Evolutionary conservation across 2,888 invertebrate species (phyloP).

Genomic region (Watsonalla binaria): DNA sequence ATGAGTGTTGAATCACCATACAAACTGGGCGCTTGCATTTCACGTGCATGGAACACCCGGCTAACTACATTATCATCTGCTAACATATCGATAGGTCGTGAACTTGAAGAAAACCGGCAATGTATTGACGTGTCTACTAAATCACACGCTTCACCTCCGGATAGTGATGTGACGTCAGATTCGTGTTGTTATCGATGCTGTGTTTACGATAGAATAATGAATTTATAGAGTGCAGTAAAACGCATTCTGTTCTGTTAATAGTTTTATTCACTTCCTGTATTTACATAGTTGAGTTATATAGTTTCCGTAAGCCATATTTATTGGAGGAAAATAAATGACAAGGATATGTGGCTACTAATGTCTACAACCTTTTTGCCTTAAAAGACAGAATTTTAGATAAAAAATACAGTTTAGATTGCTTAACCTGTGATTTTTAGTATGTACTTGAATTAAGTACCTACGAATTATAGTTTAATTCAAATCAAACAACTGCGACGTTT

Average conservation of each 20-base stretch:
- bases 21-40: slow-evolving; percentile 7
- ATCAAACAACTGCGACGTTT: too few relatives aligned
- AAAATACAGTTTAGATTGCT: too few relatives aligned
- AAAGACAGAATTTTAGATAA: too few relatives aligned
- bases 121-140: not conserved
- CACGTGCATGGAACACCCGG: not conserved
- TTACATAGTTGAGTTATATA: not conserved
- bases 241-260: not conserved
- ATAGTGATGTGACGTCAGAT: not conserved
- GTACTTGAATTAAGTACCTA: too few relatives aligned
- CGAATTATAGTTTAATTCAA: too few relatives aligned
- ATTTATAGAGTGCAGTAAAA: not conserved
- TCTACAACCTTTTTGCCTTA: too few relatives aligned
- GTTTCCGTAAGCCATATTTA: not conserved
- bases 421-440: too few relatives aligned
- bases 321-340: too few relatives aligned
- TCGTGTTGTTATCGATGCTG: not conserved
- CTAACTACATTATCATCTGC: not conserved
- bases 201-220: not conserved
- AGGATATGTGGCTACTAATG: too few relatives aligned
- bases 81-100: not conserved
- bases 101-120: not conserved
- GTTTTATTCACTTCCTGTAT: not conserved
- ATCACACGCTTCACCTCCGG: not conserved
- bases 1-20: slow-evolving; percentile 28